Evolutionary conservation across 1,140 invertebrate species (phyloP).

Genomic region (Bicyclus anynana): DNA sequence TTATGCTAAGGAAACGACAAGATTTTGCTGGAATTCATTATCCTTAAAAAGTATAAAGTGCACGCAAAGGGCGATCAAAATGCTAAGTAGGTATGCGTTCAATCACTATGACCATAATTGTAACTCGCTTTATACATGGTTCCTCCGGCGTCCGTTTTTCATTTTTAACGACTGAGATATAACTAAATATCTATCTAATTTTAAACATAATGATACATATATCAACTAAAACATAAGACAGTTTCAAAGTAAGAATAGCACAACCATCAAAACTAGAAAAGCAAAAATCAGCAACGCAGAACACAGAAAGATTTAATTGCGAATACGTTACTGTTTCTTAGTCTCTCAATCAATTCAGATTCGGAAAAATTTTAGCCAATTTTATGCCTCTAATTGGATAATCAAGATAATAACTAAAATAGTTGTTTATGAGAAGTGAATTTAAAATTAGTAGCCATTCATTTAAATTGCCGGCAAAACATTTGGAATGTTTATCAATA

Average conservation of each 20-base stretch:
- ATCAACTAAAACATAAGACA: no score
- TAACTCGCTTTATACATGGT: background rate
- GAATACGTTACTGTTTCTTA: no score
- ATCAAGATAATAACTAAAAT: constrained; percentile 12
- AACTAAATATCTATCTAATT: no score
- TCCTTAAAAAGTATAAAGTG: constrained; percentile 42
- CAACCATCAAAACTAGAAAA: no score
- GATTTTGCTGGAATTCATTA: constrained; percentile 57
- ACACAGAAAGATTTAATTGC: no score
- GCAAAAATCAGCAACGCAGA: no score
- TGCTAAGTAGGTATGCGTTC: constrained; percentile 12
- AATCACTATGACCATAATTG: constrained; percentile 2
- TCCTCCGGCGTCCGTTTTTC: background rate
- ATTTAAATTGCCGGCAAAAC: constrained; percentile 12
- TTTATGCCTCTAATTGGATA: constrained; percentile 8
- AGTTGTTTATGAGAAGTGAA: constrained; percentile 15
- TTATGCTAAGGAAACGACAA: constrained; percentile 64
- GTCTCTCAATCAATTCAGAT: background rate
- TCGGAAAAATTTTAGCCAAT: background rate
- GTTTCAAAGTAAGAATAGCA: no score
- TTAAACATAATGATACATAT: no score
- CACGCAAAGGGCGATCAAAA: constrained; percentile 27
- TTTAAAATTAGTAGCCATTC: constrained; percentile 10
- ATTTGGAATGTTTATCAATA: constrained; percentile 13
- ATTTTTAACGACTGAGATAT: background rate